Evolutionary conservation across 2,888 invertebrate genomes (phyloP), one percentile per base, ranked within the genome.

Genomic region (Trypoxylon attenuatum): DNA sequence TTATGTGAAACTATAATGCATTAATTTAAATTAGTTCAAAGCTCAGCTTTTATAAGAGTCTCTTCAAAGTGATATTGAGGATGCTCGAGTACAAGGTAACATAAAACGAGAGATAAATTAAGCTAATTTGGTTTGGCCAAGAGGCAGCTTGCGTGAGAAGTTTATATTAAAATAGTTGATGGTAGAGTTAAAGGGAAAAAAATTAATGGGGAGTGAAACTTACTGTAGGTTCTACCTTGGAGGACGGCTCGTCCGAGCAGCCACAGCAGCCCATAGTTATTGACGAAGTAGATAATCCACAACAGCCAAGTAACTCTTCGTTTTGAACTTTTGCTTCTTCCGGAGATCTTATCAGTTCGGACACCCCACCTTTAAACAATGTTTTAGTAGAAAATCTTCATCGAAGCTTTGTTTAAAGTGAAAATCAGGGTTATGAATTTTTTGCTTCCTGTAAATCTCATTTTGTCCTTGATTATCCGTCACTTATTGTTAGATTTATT

Each of bases 221-320:
- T 78, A 84, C 83, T 73, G 65, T 69, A 5, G 83, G 82, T 42
- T 79, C 79, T 69, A 84, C 79, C 73, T 82, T 84, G 16, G 82
- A 73, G 54, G 77, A 73, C 27, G 75, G 66, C 39, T 84, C 84
- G 60, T 84, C 83, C 51, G 77, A 64, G 51, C 83, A 82, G 39
- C 81, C 80, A 54, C 83, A 84, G 53, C 84, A 84, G 53, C 79
- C 79, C 84, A 84, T 84, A 29, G 58, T 13, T 33, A 33, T 74
- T 23, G 71, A 56, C 22, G 21, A 52, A 41, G 38, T 27, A 45
- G 22, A 16, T 43, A 50, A 49, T 57, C 57, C 54, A 29, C 38
- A 59, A 53, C 42, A 53, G 38, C 33, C 25, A 29, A 51, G 41
- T 56, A 41, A 39, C 54, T 66, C 54, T 59, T 39, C 60, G 58